Conservation (phyloP, 2,888 invertebrate species). For the Iselma pallidipennis region DNA sequence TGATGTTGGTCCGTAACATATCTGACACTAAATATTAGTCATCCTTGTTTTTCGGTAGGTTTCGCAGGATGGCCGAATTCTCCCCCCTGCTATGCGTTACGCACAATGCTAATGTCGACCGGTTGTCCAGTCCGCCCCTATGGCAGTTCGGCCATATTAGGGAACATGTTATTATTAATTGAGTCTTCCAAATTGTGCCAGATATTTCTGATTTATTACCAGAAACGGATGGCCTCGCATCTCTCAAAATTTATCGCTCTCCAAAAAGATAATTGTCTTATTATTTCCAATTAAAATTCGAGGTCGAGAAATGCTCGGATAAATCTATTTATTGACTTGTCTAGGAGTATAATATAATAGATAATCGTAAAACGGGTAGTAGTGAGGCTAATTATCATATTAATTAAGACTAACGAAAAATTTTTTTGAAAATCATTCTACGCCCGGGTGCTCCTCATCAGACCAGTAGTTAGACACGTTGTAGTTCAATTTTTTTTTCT, state of each 20-base stretch:
- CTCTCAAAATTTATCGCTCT: slow-evolving; percentile 28
- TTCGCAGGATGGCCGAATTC: slow-evolving; percentile 42
- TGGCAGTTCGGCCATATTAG: slow-evolving; percentile 36
- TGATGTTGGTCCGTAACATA: slow-evolving; percentile 48
- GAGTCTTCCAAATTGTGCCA: slow-evolving; percentile 40
- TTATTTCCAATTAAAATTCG: slow-evolving; percentile 40
- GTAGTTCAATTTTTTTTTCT: too few relatives aligned
- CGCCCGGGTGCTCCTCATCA: too few relatives aligned
- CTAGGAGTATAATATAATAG: background rate
- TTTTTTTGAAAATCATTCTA: background rate
- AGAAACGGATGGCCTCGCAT: slow-evolving; percentile 27
- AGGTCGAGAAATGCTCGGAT: slow-evolving; percentile 4
- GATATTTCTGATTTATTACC: slow-evolving; percentile 35
- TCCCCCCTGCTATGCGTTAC: slow-evolving; percentile 34
- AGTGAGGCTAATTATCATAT: background rate
- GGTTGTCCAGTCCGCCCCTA: slow-evolving; percentile 43
- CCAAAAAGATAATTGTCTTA: slow-evolving; percentile 38
- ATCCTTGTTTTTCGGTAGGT: slow-evolving; percentile 45
- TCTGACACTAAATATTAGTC: slow-evolving; percentile 52
- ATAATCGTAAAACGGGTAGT: slow-evolving; percentile 1
- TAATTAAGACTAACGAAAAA: background rate
- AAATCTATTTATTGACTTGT: background rate
- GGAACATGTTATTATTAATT: slow-evolving; percentile 44
- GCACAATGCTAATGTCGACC: slow-evolving; percentile 45
- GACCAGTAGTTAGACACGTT: too few relatives aligned